Evolutionary conservation across 2,888 invertebrate species (phyloP).

Genomic region (Lathronympha strigana): DNA sequence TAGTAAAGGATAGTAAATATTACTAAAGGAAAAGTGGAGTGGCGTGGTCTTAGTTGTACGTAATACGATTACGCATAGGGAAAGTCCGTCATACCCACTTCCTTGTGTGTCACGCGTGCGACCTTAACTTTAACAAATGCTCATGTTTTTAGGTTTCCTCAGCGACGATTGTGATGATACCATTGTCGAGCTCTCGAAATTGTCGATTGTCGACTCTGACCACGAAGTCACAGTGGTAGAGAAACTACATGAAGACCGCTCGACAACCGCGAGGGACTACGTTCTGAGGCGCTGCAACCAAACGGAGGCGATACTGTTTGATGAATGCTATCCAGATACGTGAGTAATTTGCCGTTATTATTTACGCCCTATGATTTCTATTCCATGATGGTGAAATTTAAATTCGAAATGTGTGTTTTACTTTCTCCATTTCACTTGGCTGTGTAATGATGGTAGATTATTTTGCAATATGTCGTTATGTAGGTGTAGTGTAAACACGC

Average conservation of each 20-base stretch:
- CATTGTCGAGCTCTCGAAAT: slow-evolving; percentile 80
- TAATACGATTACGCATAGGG: slow-evolving; percentile 71
- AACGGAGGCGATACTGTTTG: slow-evolving; percentile 85
- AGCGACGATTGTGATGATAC: slow-evolving; percentile 84
- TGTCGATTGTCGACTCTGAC: slow-evolving; percentile 77
- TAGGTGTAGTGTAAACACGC: slow-evolving; percentile 15
- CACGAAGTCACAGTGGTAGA: slow-evolving; percentile 76
- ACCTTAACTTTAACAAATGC: slow-evolving; percentile 51
- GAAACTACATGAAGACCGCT: slow-evolving; percentile 71
- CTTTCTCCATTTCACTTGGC: slow-evolving; percentile 32
- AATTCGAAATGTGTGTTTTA: slow-evolving; percentile 26
- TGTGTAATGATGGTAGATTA: slow-evolving; percentile 23
- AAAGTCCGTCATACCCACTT: slow-evolving; percentile 75
- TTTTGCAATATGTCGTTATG: slow-evolving; percentile 19
- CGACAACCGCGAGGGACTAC: slow-evolving; percentile 74
- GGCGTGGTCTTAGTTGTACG: slow-evolving; percentile 56
- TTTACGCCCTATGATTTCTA: slow-evolving; percentile 17
- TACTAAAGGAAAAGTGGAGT: slow-evolving; percentile 42
- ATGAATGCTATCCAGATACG: slow-evolving; percentile 87
- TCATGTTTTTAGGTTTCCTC: slow-evolving; percentile 77
- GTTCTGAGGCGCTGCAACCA: slow-evolving; percentile 88
- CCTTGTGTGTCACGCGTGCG: slow-evolving; percentile 64
- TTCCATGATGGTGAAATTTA: slow-evolving; percentile 5
- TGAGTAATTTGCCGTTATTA: slow-evolving; percentile 64
- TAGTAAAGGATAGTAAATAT: slow-evolving; percentile 51